These are phyloP conservation scores for Dione juno DNA, from an alignment of 2,888 invertebrate species.

Conservation along the genomic window DNA sequence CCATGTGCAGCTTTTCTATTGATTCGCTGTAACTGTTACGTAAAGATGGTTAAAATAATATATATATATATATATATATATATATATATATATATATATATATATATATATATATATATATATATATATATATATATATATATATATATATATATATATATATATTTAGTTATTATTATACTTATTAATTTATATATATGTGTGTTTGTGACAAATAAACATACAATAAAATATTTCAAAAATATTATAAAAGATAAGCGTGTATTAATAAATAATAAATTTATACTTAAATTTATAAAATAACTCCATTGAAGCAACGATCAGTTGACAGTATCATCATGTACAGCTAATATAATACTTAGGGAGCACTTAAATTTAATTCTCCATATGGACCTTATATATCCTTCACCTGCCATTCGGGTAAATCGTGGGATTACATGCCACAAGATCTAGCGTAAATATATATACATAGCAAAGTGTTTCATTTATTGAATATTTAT, in stretches of 20 bases:
- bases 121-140: no score
- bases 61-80: no score
- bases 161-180: no score
- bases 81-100: no score
- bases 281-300: slow-evolving; percentile 17
- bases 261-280: slow-evolving; percentile 9
- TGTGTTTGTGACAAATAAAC: no score
- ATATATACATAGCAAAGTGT: neutral
- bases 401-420: slow-evolving; percentile 76
- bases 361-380: slow-evolving; percentile 62
- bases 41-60: neutral
- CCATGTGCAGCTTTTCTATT: slow-evolving; percentile 24
- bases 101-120: no score
- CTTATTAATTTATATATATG: no score
- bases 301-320: slow-evolving; percentile 24
- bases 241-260: neutral
- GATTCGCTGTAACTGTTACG: slow-evolving; percentile 14
- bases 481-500: no score
- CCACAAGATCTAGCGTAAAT: slow-evolving; percentile 36
- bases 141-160: no score
- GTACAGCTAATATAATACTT: slow-evolving; percentile 31
- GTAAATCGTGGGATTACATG: slow-evolving; percentile 50
- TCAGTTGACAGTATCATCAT: slow-evolving; percentile 39
- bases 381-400: slow-evolving; percentile 75
- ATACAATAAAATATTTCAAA: no score